phyloP scores from a whole-genome alignment of 1,140 invertebrate species.

The Papilio aristodemus region DNA sequence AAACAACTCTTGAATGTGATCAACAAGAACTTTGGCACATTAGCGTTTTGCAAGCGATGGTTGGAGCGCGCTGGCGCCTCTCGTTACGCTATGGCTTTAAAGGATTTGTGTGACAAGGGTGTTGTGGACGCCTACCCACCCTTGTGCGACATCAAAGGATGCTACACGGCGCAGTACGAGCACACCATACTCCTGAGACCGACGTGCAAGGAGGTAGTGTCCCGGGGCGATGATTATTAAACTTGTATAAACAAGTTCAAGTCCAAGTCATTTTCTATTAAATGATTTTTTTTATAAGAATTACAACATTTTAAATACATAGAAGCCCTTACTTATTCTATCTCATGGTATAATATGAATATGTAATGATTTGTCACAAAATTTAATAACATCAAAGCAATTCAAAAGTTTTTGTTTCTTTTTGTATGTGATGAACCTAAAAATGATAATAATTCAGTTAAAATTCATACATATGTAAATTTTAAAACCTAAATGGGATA shows the following conservation, averaged over 20 bases:
- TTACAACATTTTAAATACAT: constrained; percentile 14
- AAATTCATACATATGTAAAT: no score
- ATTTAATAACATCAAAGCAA: no score
- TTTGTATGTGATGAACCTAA: no score
- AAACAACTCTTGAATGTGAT: constrained; percentile 97
- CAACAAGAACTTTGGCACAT: constrained; percentile 98
- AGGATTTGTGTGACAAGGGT: constrained; percentile 98
- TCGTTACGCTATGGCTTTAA: constrained; percentile 99
- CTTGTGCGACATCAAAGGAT: constrained; percentile 98
- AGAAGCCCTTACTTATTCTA: not conserved
- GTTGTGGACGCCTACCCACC: constrained; percentile 99
- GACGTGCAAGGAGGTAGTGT: constrained; percentile 99
- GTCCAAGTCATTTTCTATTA: constrained; percentile 21
- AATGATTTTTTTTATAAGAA: constrained; percentile 2
- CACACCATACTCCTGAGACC: constrained; percentile 98
- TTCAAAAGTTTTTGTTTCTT: no score
- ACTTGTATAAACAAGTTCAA: not conserved
- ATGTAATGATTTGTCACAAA: no score
- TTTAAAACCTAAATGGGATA: no score
- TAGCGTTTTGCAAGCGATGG: constrained; percentile 99
- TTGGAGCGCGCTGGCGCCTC: constrained; percentile 97
- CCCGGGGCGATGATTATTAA: constrained; percentile 97
- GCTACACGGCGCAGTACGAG: constrained; percentile 99
- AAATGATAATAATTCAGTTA: no score
- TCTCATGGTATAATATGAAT: no score